These are phyloP conservation scores for Nyctalus aviator DNA, from an alignment of 2,797 vertebrate species.

Conservation along the genomic window DNA sequence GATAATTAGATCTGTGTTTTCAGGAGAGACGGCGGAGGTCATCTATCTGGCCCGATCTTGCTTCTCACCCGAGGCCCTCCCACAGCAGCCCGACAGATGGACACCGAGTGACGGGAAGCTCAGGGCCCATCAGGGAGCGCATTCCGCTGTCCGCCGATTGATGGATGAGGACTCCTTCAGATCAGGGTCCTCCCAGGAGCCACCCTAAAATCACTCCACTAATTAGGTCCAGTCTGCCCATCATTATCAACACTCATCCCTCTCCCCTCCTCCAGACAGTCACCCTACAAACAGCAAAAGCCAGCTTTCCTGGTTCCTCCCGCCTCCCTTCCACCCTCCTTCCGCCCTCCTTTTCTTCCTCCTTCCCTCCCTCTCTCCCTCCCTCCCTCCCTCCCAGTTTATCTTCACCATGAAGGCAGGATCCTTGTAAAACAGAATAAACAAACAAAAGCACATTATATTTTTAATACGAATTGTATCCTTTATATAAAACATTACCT, in stretches of 20 bases:
- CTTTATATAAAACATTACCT: not conserved
- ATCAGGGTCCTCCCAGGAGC: too few species aligned
- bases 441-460: not conserved
- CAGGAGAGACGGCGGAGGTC: not conserved
- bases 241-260: not conserved
- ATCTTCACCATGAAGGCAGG: not conserved
- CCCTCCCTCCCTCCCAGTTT: not conserved
- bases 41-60: not conserved
- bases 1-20: conserved; percentile 48
- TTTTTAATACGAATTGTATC: not conserved
- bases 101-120: not conserved
- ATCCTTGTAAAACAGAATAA: not conserved
- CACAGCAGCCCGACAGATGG: not conserved
- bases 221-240: not conserved
- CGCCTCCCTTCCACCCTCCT: too few species aligned
- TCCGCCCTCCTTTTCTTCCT: not conserved
- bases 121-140: not conserved
- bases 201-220: not conserved
- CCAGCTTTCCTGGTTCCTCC: not conserved
- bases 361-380: too few species aligned
- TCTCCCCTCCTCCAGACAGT: not conserved
- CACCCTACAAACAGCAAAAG: not conserved
- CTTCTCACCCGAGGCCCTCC: not conserved
- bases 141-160: not conserved
- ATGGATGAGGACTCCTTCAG: not conserved